Evolutionary conservation across 1,140 invertebrate species (phyloP), one percentile per base, ranked within the genome.

Genomic region (Bombus polaris): DNA sequence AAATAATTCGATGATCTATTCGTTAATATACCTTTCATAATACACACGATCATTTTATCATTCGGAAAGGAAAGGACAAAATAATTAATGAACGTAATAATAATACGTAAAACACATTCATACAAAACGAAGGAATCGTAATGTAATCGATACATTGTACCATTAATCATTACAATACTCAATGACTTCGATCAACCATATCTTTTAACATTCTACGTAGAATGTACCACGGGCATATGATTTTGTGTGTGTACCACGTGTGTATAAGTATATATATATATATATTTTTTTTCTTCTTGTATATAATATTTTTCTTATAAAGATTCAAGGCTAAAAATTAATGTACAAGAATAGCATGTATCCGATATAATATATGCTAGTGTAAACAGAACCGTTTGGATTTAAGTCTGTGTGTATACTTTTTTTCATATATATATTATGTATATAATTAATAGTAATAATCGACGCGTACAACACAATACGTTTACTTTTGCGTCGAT

Each of bases 271-370:
- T 81, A 47, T 65, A 85, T 74, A 62, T 74, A 59, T 80, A 66
- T 32, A 39, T 42, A 68, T 73, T 59, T 73, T 78, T 85, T 62
- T 8, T 62, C 32, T 47, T 37, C 79, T 78, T 80, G 77, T 53
- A 79, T 77, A 78, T 68, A 47, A 57, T 74, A 76, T 72, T 80
- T 89, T 81, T 71, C 35, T 71, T 86, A 81, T 76, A 85, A 85
- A 85, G 76, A 80, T 85, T 85, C 68, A 79, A 32, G 83, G 80
- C 83, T 85, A 85, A 85, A 85, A 85, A 85, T 73, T 77, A 85
- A 79, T 80, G 83, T 85, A 85, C 73, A 85, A 85, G 83, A 85
- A 85, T 85, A 85, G 83, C 76, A 70, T 66, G 59, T 78, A 78
- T 85, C 71, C 77, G 53, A 85, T 80, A 80, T 80, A 72, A 42